phyloP scores from a whole-genome alignment of 2,113 vertebrate genomes.

The Orycteropus afer region DNA sequence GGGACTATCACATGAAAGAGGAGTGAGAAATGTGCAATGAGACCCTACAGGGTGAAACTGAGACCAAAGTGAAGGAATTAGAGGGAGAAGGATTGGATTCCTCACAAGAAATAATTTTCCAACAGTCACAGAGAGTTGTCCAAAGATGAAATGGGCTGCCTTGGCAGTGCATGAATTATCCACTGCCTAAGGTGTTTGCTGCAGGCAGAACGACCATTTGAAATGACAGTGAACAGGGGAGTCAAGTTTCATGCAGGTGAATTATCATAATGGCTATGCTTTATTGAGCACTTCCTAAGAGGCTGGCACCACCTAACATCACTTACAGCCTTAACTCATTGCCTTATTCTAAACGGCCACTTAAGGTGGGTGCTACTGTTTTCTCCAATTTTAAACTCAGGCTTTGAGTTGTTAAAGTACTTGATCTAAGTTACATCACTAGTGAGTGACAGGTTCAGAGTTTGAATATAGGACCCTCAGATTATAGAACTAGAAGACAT shows the following conservation, averaged over 20 bases:
- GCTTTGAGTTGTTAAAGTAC: neutral
- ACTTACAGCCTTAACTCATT: neutral
- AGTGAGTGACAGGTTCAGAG: neutral
- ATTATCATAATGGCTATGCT: neutral
- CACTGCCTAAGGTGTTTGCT: neutral
- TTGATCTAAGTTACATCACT: neutral
- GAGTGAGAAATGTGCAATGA: rapidly evolving
- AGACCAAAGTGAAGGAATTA: neutral
- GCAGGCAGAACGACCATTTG: neutral
- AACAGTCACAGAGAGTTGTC: neutral
- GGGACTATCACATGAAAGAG: neutral
- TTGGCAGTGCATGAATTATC: neutral
- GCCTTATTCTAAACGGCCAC: too few species aligned
- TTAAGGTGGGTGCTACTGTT: neutral
- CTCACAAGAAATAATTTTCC: neutral
- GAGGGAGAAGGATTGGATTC: neutral
- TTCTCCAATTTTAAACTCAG: neutral
- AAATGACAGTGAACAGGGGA: neutral
- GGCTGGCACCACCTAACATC: too few species aligned
- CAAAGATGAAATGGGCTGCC: neutral
- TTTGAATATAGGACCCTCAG: neutral
- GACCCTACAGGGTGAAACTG: neutral
- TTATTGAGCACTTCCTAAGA: neutral
- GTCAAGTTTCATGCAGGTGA: neutral
- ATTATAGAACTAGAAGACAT: neutral